These are phyloP conservation scores for Hydroisotoma schaefferi DNA, from an alignment of 2,888 invertebrate genomes.

Conservation along the genomic window DNA sequence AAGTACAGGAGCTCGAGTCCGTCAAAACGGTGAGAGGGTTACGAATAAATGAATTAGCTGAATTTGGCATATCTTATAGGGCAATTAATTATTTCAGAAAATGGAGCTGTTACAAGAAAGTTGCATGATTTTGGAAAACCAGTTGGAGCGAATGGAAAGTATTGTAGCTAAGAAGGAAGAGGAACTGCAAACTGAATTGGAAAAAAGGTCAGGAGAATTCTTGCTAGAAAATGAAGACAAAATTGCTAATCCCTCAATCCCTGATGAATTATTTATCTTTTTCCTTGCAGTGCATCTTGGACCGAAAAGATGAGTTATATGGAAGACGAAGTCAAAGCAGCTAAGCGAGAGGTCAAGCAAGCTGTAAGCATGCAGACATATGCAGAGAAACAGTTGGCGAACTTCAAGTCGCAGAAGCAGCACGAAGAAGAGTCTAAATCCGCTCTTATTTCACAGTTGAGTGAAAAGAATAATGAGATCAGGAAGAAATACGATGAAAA, in stretches of 20 bases:
- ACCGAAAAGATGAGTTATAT: neutral
- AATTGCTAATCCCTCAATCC: too few relatives aligned
- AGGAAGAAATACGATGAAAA: slow-evolving; percentile 10
- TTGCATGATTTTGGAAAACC: neutral
- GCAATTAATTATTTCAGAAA: neutral
- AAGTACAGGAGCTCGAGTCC: neutral
- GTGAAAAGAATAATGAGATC: slow-evolving; percentile 1
- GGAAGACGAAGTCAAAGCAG: neutral
- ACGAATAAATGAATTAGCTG: too few relatives aligned
- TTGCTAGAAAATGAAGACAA: too few relatives aligned
- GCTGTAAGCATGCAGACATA: neutral
- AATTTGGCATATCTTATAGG: too few relatives aligned
- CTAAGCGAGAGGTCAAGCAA: neutral
- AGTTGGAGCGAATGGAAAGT: neutral
- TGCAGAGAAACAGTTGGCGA: neutral
- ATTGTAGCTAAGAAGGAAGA: neutral
- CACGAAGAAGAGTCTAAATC: neutral
- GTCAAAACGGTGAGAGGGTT: neutral
- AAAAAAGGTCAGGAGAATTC: neutral
- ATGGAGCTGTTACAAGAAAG: neutral
- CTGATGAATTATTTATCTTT: too few relatives aligned
- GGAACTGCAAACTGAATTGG: neutral
- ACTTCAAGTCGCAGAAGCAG: neutral
- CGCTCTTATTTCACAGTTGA: neutral
- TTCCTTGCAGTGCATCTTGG: neutral